phyloP scores from a whole-genome alignment of 2,797 vertebrate species.

The Amniataba percoides region DNA sequence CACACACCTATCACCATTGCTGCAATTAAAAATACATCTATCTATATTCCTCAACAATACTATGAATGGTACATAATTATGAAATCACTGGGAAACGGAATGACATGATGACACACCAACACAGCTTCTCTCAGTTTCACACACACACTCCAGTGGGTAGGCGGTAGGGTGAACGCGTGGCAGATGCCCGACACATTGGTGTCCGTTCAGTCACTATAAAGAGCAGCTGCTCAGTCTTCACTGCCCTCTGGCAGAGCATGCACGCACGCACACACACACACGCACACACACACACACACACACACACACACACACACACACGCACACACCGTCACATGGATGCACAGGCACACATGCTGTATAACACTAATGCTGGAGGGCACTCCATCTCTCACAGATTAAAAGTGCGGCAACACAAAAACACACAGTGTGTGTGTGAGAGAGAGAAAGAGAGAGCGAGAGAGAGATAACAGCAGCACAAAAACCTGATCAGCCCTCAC shows the following conservation, averaged over 20 bases:
- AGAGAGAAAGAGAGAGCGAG: conserved; percentile 12
- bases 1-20: neutral
- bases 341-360: conserved; percentile 62
- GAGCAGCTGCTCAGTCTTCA: conserved; percentile 86
- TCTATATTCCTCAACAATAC: conserved; percentile 6
- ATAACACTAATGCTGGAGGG: conserved; percentile 75
- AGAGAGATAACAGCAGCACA: conserved; percentile 54
- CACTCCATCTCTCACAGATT: conserved; percentile 74
- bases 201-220: conserved; percentile 86
- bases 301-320: neutral
- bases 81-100: conserved; percentile 22
- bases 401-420: conserved; percentile 56
- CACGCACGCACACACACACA: conserved; percentile 52
- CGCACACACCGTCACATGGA: conserved; percentile 21
- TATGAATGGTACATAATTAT: neutral
- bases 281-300: conserved; percentile 30
- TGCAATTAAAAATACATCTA: conserved; percentile 8
- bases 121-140: conserved; percentile 36
- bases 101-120: conserved; percentile 35
- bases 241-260: conserved; percentile 79
- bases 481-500: conserved; percentile 68
- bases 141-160: conserved; percentile 60
- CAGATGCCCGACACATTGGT: conserved; percentile 87
- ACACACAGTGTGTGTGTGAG: conserved; percentile 2
- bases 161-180: conserved; percentile 70